These are phyloP conservation scores for Cordilura impudica DNA, from an alignment of 2,888 invertebrate species.

Conservation along the genomic window DNA sequence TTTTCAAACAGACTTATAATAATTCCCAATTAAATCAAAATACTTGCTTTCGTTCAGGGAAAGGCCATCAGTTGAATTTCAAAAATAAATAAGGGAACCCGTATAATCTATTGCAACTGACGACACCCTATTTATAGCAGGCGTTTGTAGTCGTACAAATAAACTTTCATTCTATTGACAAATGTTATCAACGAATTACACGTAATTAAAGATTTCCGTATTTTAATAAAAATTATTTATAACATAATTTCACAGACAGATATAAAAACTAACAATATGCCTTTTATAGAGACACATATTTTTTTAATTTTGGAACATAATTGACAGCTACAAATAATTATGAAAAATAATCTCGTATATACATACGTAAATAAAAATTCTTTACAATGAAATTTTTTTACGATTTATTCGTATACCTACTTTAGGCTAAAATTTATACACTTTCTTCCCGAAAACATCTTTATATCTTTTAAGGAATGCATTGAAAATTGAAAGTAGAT, in stretches of 20 bases:
- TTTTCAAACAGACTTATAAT: not conserved
- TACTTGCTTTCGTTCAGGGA: not conserved
- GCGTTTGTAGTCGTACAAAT: not conserved
- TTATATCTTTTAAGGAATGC: not conserved
- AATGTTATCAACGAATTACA: conserved; percentile 31
- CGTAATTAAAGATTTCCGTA: conserved; percentile 43
- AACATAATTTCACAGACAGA: not conserved
- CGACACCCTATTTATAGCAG: not conserved
- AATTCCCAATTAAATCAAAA: not conserved
- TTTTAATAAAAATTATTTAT: conserved; percentile 1
- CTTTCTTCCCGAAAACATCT: not conserved
- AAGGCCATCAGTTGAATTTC: not conserved
- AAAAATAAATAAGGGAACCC: not conserved
- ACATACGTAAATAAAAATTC: not conserved
- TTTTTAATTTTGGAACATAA: conserved; percentile 1
- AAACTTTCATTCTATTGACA: not conserved
- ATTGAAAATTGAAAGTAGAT: not conserved
- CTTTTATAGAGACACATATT: conserved; percentile 30
- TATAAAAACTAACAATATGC: conserved; percentile 31
- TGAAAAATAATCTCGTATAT: not conserved
- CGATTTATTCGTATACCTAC: not conserved
- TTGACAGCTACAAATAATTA: conserved; percentile 26
- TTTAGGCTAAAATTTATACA: not conserved
- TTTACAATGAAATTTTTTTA: not conserved
- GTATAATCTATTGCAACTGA: not conserved